Evolutionary conservation across 1,140 invertebrate species (phyloP).

Genomic region (Telenomus remus): DNA sequence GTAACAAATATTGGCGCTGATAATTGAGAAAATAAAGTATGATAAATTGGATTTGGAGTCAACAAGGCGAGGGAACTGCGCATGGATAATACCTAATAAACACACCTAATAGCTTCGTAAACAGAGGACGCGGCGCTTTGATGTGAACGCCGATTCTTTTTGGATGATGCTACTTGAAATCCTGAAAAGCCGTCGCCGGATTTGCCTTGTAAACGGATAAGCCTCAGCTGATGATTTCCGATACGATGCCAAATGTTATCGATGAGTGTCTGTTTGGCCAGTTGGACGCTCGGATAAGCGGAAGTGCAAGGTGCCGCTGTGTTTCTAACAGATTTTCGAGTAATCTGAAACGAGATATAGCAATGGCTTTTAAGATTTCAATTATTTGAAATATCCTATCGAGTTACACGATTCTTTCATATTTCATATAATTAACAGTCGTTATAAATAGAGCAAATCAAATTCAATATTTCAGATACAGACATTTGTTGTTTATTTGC

Average conservation of each 20-base stretch:
- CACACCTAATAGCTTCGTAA: slow-evolving; percentile 74
- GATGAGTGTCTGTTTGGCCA: slow-evolving; percentile 70
- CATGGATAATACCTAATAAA: slow-evolving; percentile 66
- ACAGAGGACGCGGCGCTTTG: slow-evolving; percentile 68
- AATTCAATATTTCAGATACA: too few relatives aligned
- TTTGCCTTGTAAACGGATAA: slow-evolving; percentile 76
- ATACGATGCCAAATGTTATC: slow-evolving; percentile 61
- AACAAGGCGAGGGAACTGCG: slow-evolving; percentile 37
- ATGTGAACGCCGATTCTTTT: slow-evolving; percentile 65
- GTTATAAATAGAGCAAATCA: too few relatives aligned
- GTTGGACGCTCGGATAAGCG: slow-evolving; percentile 60
- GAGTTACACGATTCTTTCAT: slow-evolving; percentile 7
- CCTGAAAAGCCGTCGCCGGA: slow-evolving; percentile 64
- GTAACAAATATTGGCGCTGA: too few relatives aligned
- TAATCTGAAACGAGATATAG: slow-evolving; percentile 22
- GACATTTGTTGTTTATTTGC: too few relatives aligned
- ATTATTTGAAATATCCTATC: slow-evolving; percentile 40
- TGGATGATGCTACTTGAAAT: slow-evolving; percentile 56
- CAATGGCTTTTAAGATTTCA: slow-evolving; percentile 46
- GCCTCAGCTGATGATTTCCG: slow-evolving; percentile 71
- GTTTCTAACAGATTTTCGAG: slow-evolving; percentile 10
- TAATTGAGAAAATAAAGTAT: slow-evolving; percentile 28
- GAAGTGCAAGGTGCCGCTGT: slow-evolving; percentile 38
- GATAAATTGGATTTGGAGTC: slow-evolving; percentile 45
- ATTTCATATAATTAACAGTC: too few relatives aligned